These are phyloP conservation scores for Nibea coibor DNA, from an alignment of 2,113 vertebrate species.

Conservation along the genomic window DNA sequence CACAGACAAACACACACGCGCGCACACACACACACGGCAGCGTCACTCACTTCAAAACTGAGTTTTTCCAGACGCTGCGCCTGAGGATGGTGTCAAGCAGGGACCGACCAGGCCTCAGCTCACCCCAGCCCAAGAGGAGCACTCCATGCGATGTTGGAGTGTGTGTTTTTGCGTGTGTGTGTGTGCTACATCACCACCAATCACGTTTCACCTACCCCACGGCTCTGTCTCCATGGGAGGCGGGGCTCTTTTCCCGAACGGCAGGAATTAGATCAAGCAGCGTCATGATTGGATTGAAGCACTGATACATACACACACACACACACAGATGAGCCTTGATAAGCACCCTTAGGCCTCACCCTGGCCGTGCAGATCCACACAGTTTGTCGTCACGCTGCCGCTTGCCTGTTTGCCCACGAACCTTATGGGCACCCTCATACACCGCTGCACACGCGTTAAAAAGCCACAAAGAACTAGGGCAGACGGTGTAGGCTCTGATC, in stretches of 20 bases:
- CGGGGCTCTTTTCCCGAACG: slow-evolving; percentile 36
- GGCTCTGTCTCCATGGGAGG: slow-evolving; percentile 31
- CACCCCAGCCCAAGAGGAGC: slow-evolving; percentile 5
- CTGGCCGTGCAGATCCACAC: slow-evolving; percentile 2
- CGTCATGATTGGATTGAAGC: slow-evolving; percentile 59
- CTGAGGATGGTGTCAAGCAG: slow-evolving; percentile 15
- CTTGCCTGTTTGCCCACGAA: not conserved
- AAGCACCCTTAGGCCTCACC: slow-evolving; percentile 22
- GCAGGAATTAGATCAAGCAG: slow-evolving; percentile 67
- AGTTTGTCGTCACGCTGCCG: not conserved
- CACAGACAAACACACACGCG: slow-evolving; percentile 18
- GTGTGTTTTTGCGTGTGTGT: slow-evolving; percentile 6
- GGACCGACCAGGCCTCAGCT: slow-evolving; percentile 6
- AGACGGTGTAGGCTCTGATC: slow-evolving; percentile 32
- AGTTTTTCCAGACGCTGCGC: slow-evolving; percentile 18
- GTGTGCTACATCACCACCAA: slow-evolving; percentile 36
- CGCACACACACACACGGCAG: not conserved
- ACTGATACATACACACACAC: slow-evolving; percentile 33
- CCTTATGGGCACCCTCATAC: not conserved
- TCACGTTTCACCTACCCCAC: slow-evolving; percentile 36
- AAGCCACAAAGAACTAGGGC: slow-evolving; percentile 34
- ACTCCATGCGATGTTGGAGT: not conserved
- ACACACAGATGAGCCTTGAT: slow-evolving; percentile 3
- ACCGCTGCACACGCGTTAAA: not conserved
- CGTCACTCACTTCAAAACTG: slow-evolving; percentile 15